phyloP scores from a whole-genome alignment of 64 coral and sea anemone species.

The Porites australiensis region DNA sequence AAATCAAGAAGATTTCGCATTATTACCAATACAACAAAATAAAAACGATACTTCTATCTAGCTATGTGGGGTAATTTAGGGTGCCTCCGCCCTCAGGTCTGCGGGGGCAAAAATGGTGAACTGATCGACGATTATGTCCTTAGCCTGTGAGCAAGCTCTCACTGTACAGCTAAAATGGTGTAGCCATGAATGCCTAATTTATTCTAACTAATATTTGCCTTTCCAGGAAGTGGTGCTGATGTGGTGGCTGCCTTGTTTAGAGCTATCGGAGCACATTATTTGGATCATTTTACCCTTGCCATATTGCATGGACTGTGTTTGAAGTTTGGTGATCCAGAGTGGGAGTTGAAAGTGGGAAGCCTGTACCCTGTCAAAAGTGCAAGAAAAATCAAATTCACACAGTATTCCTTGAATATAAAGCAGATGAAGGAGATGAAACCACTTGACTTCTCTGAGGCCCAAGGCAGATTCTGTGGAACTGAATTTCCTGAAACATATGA shows the following conservation, averaged over 20 bases:
- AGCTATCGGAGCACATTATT: constrained; percentile 53
- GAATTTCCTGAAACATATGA: constrained; percentile 47
- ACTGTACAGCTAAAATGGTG: too few species aligned
- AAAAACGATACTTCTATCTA: too few species aligned
- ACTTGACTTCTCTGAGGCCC: not conserved
- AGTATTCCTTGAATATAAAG: not conserved
- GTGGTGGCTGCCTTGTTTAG: constrained; percentile 3
- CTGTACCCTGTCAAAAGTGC: constrained; percentile 40
- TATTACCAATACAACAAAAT: too few species aligned
- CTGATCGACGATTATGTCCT: too few species aligned
- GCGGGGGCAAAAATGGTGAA: too few species aligned
- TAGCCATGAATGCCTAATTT: too few species aligned
- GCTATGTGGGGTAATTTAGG: too few species aligned
- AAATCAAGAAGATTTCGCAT: too few species aligned
- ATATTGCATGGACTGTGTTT: constrained; percentile 37
- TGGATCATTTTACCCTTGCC: constrained; percentile 40
- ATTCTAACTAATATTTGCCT: not conserved
- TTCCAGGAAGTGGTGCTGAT: not conserved
- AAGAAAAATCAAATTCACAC: constrained; percentile 15
- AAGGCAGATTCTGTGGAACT: constrained; percentile 1
- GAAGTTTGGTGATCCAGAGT: constrained; percentile 27
- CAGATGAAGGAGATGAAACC: not conserved
- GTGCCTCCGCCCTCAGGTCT: too few species aligned
- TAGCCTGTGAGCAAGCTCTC: too few species aligned
- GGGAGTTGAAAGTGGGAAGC: constrained; percentile 2